Evolutionary conservation across 2,113 vertebrate species (phyloP).

Genomic region (Danio rerio): GRCz12tu NC_133177.1:55718501-55719000

Average conservation of each 20-base stretch:
- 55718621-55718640: no score
- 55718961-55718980: conserved; percentile 53
- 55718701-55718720: no score
- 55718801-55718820: conserved; percentile 28
- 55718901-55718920: conserved; percentile 44
- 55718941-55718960: conserved; percentile 49
- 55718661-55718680: no score
- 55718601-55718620: no score
- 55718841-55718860: conserved; percentile 33
- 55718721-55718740: conserved; percentile 53
- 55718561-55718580: no score
- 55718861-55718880: conserved; percentile 41
- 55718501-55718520: no score
- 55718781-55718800: conserved; percentile 45
- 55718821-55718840: conserved; percentile 43
- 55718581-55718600: no score
- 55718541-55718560: no score
- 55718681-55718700: no score
- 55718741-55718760: conserved; percentile 54
- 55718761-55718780: conserved; percentile 53
- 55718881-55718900: conserved; percentile 37
- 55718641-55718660: no score
- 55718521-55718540: no score
- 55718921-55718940: conserved; percentile 41
- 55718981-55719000: conserved; percentile 53